These are phyloP conservation scores for Zoanthus sansibaricus DNA, from an alignment of 92 coral and sea anemone genomes.

Conservation along the genomic window DNA sequence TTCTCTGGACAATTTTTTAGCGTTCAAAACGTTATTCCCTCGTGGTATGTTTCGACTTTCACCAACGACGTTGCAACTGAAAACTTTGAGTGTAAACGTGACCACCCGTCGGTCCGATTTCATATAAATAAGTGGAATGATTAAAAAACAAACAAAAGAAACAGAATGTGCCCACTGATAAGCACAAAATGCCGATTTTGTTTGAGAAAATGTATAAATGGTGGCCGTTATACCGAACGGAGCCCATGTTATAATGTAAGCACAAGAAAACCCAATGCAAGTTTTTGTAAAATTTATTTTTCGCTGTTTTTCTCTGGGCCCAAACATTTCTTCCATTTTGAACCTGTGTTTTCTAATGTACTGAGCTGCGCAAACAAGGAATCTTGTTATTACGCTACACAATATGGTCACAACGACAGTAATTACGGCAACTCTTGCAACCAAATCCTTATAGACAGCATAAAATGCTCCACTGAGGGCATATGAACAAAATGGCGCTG, in stretches of 20 bases:
- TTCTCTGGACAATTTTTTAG: neutral
- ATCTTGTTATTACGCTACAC: neutral
- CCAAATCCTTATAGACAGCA: conserved; percentile 2
- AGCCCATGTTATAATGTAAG: conserved; percentile 24
- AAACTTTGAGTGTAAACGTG: neutral
- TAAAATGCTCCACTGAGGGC: neutral
- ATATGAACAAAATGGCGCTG: conserved; percentile 3
- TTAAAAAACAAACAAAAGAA: conserved; percentile 25
- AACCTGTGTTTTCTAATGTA: conserved; percentile 18
- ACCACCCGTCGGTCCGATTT: conserved; percentile 19
- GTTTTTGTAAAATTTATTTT: conserved; percentile 22
- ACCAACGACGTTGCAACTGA: neutral
- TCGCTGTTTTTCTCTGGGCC: conserved; percentile 7
- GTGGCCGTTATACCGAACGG: conserved; percentile 18
- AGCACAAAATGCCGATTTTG: conserved; percentile 16
- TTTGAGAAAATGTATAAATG: conserved; percentile 3
- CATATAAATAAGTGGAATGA: conserved; percentile 20
- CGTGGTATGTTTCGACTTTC: neutral
- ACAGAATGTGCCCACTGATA: conserved; percentile 15
- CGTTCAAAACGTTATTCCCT: neutral
- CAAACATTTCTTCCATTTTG: conserved; percentile 26
- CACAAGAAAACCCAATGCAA: conserved; percentile 24
- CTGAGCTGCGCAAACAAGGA: neutral
- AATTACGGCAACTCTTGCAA: conserved; percentile 20
- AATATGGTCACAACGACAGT: neutral